Percentiles rank a stretch among this genome's conserved stretches.
These are phyloP conservation scores for Proisotoma minuta DNA, from an alignment of 2,888 invertebrate genomes.

Conservation along the genomic window DNA sequence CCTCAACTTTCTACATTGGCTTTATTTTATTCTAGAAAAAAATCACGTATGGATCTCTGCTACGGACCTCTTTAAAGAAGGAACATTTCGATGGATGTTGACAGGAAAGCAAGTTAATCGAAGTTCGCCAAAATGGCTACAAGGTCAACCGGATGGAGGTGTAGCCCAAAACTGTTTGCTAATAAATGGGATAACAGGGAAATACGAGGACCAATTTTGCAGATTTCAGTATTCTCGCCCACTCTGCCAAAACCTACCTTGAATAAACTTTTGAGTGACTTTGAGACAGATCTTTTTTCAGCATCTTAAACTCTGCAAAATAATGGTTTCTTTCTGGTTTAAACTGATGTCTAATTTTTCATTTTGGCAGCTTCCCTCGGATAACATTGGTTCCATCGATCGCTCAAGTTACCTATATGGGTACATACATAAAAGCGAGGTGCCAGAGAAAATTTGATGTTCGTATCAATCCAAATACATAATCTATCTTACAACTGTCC, in stretches of 20 bases:
- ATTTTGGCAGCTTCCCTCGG: background rate
- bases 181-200: slow-evolving; percentile 32
- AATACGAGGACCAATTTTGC: slow-evolving; percentile 36
- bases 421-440: background rate
- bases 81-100: slow-evolving; percentile 30
- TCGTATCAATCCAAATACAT: background rate
- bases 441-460: background rate
- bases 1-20: background rate
- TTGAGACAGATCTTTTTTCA: background rate
- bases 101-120: slow-evolving; percentile 7
- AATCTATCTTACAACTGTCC: slow-evolving; percentile 8
- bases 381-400: background rate
- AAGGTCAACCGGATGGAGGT: slow-evolving; percentile 31
- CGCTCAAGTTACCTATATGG: background rate
- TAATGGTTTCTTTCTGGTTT: background rate
- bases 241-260: slow-evolving; percentile 32
- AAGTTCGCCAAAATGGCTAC: slow-evolving; percentile 24
- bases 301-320: background rate
- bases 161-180: slow-evolving; percentile 34
- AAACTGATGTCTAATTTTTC: background rate
- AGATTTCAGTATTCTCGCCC: slow-evolving; percentile 34
- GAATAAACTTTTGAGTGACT: background rate
- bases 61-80: slow-evolving; percentile 33
- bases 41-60: slow-evolving; percentile 35
- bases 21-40: slow-evolving; percentile 15